Percentiles rank a stretch among this genome's conserved stretches.
These are phyloP conservation scores for Stenurella melanura DNA, from an alignment of 2,888 invertebrate species.

Conservation along the genomic window DNA sequence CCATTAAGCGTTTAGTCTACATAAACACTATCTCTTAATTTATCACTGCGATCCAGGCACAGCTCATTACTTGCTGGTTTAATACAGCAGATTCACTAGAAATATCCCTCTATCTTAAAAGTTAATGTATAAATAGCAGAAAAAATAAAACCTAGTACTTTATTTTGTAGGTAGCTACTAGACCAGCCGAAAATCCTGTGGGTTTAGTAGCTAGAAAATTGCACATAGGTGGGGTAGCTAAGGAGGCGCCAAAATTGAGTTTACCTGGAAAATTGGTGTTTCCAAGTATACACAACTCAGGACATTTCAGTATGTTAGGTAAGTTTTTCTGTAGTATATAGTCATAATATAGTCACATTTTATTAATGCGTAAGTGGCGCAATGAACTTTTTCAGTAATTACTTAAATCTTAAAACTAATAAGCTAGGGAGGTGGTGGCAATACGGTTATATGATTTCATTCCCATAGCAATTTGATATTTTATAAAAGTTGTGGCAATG, in stretches of 20 bases:
- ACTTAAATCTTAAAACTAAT: no score
- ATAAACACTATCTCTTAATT: no score
- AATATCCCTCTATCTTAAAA: slow-evolving; percentile 44
- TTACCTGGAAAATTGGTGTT: slow-evolving; percentile 98
- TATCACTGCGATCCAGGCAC: no score
- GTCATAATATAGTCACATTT: slow-evolving; percentile 16
- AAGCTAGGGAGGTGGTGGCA: no score
- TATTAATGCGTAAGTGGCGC: no score
- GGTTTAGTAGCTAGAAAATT: slow-evolving; percentile 94
- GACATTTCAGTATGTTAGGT: slow-evolving; percentile 97
- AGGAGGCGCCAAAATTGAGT: slow-evolving; percentile 95
- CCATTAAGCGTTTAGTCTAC: no score
- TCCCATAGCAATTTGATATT: no score
- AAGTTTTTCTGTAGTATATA: slow-evolving; percentile 67
- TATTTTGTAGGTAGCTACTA: slow-evolving; percentile 78
- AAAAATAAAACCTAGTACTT: slow-evolving; percentile 3
- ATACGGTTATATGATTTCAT: no score
- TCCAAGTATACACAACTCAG: slow-evolving; percentile 96
- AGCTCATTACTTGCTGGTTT: no score
- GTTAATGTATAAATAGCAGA: slow-evolving; percentile 64
- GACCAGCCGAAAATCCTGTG: slow-evolving; percentile 94
- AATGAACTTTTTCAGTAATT: no score
- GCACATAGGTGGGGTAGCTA: slow-evolving; percentile 91
- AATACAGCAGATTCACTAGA: no score
- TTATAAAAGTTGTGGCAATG: no score